Evolutionary conservation across 2,888 invertebrate genomes (phyloP).

Genomic region (Pimpla rufipes): DNA sequence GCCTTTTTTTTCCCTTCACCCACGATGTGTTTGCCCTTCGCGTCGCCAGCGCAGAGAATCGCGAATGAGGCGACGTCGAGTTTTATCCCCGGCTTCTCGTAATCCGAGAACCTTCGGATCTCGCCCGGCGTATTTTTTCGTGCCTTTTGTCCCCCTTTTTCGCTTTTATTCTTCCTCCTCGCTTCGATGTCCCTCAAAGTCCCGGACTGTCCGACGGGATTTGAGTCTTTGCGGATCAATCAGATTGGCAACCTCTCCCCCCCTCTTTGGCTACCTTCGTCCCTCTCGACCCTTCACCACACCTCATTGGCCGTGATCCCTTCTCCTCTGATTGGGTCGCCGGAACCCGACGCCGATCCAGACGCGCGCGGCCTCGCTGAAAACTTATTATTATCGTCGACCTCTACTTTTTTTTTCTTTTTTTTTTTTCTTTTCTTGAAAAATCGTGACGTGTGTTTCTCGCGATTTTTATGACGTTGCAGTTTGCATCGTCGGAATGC

Average conservation of each 20-base stretch:
- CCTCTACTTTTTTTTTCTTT: too few relatives aligned
- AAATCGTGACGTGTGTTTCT: too few relatives aligned
- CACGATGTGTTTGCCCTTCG: conserved; percentile 44
- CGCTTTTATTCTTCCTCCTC: too few relatives aligned
- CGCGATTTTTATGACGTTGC: too few relatives aligned
- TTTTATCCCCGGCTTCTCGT: not conserved
- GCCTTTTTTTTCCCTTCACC: conserved; percentile 34
- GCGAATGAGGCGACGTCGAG: too few relatives aligned
- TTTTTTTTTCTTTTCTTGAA: too few relatives aligned
- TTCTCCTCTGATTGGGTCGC: conserved; percentile 21
- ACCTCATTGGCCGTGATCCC: conserved; percentile 12
- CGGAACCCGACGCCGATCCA: conserved; percentile 4
- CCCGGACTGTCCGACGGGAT: too few relatives aligned
- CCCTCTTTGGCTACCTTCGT: not conserved
- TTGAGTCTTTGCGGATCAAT: too few relatives aligned
- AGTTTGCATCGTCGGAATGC: too few relatives aligned
- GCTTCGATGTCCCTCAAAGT: not conserved
- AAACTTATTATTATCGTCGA: not conserved
- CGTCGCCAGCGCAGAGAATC: not conserved
- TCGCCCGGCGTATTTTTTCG: conserved; percentile 10
- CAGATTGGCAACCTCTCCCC: too few relatives aligned
- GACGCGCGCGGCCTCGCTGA: conserved; percentile 5
- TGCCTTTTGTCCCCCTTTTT: conserved; percentile 3
- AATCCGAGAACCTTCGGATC: conserved; percentile 38
- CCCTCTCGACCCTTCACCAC: conserved; percentile 2